A percentile compares a stretch with the other conserved stretches of the same genome.
Conservation (phyloP, 1,140 invertebrate species). For the Drosophila prosaltans region DNA sequence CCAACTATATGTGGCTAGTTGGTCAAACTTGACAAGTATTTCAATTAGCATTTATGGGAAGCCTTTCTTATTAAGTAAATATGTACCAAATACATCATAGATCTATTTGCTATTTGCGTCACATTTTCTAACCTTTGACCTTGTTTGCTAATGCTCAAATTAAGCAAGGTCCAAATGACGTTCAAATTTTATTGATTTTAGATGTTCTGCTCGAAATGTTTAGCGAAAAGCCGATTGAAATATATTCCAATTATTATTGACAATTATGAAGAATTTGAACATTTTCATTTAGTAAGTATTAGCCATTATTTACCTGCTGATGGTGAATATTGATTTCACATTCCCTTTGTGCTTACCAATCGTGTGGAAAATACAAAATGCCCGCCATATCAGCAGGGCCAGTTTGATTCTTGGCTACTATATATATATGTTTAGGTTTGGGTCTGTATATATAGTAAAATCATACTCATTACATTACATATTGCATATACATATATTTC, state of each 20-base stretch:
- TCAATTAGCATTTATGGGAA: too few relatives aligned
- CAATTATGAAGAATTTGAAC: constrained; percentile 3
- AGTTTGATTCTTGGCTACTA: constrained; percentile 8
- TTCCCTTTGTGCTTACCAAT: constrained; percentile 35
- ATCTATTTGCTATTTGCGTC: too few relatives aligned
- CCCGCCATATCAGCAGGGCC: not conserved
- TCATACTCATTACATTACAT: constrained; percentile 28
- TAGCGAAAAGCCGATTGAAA: not conserved
- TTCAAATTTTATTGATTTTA: not conserved
- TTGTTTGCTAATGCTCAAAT: not conserved
- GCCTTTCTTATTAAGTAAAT: too few relatives aligned
- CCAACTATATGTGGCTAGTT: too few relatives aligned
- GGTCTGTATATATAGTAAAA: constrained; percentile 14
- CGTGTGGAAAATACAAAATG: not conserved
- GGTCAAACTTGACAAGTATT: too few relatives aligned
- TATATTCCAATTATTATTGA: constrained; percentile 7
- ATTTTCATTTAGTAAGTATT: constrained; percentile 4
- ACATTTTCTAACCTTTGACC: too few relatives aligned
- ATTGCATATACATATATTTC: constrained; percentile 23
- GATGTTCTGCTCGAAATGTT: not conserved
- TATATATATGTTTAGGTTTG: not conserved
- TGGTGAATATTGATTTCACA: constrained; percentile 3
- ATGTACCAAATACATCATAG: too few relatives aligned
- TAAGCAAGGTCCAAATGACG: not conserved
- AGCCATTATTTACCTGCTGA: not conserved